A percentile compares a stretch with the other conserved stretches of the same genome.
Evolutionary conservation across 2,888 invertebrate genomes (phyloP).

Genomic region (Hofmannophila pseudospretella): DNA sequence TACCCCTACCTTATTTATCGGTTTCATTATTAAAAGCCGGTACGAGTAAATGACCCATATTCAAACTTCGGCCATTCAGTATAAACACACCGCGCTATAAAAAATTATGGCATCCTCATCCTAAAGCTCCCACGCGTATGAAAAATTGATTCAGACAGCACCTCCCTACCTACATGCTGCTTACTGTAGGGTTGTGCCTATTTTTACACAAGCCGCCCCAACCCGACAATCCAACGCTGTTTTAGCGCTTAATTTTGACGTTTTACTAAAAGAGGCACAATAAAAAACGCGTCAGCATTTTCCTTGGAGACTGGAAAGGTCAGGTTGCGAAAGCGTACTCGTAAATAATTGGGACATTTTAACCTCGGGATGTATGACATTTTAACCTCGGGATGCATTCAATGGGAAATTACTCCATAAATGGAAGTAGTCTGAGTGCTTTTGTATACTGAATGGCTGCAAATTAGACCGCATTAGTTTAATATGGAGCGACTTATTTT

Average conservation of each 20-base stretch:
- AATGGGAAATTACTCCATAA: slow-evolving; percentile 41
- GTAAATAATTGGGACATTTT: slow-evolving; percentile 54
- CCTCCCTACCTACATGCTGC: neutral
- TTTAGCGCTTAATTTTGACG: slow-evolving; percentile 38
- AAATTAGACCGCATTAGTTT: slow-evolving; percentile 25
- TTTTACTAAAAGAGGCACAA: slow-evolving; percentile 38
- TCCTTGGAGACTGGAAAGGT: slow-evolving; percentile 35
- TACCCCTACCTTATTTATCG: too few relatives aligned
- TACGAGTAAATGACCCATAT: too few relatives aligned
- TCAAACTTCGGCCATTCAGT: neutral
- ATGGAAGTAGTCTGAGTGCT: slow-evolving; percentile 36
- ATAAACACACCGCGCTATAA: neutral
- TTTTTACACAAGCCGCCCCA: neutral
- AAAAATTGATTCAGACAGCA: slow-evolving; percentile 4
- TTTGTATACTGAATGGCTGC: slow-evolving; percentile 30
- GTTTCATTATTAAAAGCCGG: too few relatives aligned
- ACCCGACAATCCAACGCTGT: neutral
- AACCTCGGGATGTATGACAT: slow-evolving; percentile 36
- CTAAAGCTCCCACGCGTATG: slow-evolving; percentile 1
- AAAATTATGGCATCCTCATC: slow-evolving; percentile 1
- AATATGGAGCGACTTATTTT: too few relatives aligned
- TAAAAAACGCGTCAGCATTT: slow-evolving; percentile 40
- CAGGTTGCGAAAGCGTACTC: slow-evolving; percentile 35
- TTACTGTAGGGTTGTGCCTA: neutral
- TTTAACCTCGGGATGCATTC: slow-evolving; percentile 32